phyloP scores from a whole-genome alignment of 2,113 vertebrate species.

The Psilopsiagon aymara region DNA sequence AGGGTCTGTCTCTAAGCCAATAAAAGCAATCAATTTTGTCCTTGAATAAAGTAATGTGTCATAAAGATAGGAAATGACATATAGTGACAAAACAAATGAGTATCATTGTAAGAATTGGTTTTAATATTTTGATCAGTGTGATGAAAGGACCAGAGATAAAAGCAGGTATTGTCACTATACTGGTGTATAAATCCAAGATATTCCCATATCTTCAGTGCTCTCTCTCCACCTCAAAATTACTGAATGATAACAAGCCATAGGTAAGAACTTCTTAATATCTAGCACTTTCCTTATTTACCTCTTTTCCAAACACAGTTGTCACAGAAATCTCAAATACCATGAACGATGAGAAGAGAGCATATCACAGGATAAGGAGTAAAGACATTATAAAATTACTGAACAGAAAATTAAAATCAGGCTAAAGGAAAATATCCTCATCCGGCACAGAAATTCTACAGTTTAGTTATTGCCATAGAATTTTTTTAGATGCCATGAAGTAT shows the following conservation, averaged over 20 bases:
- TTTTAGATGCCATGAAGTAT: background rate
- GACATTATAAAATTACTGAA: background rate
- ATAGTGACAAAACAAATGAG: background rate
- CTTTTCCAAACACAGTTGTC: background rate
- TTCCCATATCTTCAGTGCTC: background rate
- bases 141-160: background rate
- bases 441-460: background rate
- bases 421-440: background rate
- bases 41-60: background rate
- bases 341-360: background rate
- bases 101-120: background rate
- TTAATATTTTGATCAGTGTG: background rate
- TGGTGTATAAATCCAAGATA: background rate
- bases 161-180: background rate
- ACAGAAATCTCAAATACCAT: background rate
- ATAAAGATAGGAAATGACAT: background rate
- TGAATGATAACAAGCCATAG: background rate
- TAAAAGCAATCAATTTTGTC: background rate
- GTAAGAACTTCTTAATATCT: background rate
- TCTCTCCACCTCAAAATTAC: background rate
- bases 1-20: background rate
- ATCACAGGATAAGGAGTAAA: background rate
- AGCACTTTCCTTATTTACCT: background rate
- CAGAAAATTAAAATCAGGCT: background rate
- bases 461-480: background rate